Conservation (phyloP, 2,888 invertebrate species). For the Clivina fossor region DNA sequence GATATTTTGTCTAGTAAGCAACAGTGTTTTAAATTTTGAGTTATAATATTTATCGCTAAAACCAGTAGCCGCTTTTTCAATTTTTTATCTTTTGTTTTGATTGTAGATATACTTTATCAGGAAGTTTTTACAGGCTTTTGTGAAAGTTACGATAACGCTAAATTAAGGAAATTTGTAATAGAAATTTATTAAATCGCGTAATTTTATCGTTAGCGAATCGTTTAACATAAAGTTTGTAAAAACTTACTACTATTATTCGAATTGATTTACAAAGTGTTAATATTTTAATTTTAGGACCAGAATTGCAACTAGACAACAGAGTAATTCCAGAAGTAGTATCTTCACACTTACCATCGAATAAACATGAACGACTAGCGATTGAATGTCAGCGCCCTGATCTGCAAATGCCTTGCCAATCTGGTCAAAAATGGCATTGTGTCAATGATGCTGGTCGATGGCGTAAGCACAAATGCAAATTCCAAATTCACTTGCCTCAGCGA, state of each 20-base stretch:
- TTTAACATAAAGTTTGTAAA: too few relatives aligned
- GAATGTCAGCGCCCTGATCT: constrained; percentile 83
- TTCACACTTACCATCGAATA: constrained; percentile 50
- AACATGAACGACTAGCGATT: constrained; percentile 75
- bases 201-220: too few relatives aligned
- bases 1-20: constrained; percentile 37
- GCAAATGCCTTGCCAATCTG: constrained; percentile 76
- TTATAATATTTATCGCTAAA: not conserved
- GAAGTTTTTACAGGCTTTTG: too few relatives aligned
- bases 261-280: not conserved
- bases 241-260: too few relatives aligned
- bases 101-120: too few relatives aligned
- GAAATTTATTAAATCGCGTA: too few relatives aligned
- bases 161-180: too few relatives aligned
- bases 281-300: constrained; percentile 46
- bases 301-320: constrained; percentile 61
- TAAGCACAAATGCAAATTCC: constrained; percentile 83
- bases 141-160: too few relatives aligned
- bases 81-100: too few relatives aligned
- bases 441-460: constrained; percentile 80
- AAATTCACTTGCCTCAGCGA: constrained; percentile 46
- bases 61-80: too few relatives aligned
- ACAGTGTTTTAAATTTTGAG: not conserved
- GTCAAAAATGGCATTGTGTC: constrained; percentile 85
- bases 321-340: constrained; percentile 57